Evolutionary conservation across 2,888 invertebrate genomes (phyloP).

Genomic region (Bugulina stolonifera): DNA sequence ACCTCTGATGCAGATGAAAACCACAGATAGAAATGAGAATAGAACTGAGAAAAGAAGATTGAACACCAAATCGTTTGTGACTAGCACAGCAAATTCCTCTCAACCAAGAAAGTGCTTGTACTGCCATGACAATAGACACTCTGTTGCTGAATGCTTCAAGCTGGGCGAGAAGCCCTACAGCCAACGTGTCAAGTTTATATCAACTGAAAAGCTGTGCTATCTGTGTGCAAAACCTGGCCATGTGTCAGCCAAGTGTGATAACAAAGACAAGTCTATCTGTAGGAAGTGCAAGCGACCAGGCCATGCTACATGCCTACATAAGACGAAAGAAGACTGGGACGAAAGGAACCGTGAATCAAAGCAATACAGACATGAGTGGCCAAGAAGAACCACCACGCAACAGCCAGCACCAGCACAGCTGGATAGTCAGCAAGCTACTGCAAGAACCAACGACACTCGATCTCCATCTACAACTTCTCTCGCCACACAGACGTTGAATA

Average conservation of each 20-base stretch:
- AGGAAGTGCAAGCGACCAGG: not conserved
- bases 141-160: not conserved
- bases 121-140: not conserved
- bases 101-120: not conserved
- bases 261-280: not conserved
- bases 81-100: not conserved
- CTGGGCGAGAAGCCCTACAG: not conserved
- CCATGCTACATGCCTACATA: slow-evolving; percentile 2
- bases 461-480: no score
- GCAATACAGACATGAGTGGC: not conserved
- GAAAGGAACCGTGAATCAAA: not conserved
- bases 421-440: not conserved
- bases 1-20: not conserved
- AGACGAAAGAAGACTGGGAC: slow-evolving; percentile 10
- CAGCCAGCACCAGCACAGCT: not conserved
- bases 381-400: not conserved
- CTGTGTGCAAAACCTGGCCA: not conserved
- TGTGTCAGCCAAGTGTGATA: not conserved
- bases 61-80: not conserved
- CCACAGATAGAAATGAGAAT: not conserved
- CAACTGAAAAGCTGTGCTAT: not conserved
- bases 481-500: not conserved
- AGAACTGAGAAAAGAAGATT: not conserved
- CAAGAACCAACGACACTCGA: no score
- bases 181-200: not conserved